phyloP scores from a whole-genome alignment of 2,888 invertebrate genomes.

The Nemoura dubitans region DNA sequence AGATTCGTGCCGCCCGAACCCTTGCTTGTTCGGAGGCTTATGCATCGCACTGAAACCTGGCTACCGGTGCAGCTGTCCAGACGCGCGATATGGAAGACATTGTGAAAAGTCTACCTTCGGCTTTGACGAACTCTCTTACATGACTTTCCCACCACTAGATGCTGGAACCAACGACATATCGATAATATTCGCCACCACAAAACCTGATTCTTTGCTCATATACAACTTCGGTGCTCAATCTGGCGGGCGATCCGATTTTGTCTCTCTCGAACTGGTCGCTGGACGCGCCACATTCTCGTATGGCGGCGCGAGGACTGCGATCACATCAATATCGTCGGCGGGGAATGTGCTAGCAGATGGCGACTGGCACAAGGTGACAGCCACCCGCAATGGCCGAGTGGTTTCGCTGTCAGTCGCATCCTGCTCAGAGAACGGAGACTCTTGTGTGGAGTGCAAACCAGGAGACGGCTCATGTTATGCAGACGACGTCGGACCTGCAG shows the following conservation, averaged over 20 bases:
- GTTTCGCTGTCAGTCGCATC: conserved; percentile 83
- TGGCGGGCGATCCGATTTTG: conserved; percentile 90
- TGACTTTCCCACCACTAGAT: conserved; percentile 87
- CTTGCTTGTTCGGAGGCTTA: conserved; percentile 89
- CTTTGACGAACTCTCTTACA: conserved; percentile 88
- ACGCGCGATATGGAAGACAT: conserved; percentile 88
- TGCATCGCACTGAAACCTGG: conserved; percentile 90
- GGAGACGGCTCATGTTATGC: conserved; percentile 84
- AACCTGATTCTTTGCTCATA: conserved; percentile 83
- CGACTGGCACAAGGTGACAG: conserved; percentile 90
- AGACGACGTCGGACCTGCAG: conserved; percentile 86
- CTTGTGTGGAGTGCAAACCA: conserved; percentile 86
- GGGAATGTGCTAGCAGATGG: conserved; percentile 81
- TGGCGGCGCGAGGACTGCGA: conserved; percentile 88
- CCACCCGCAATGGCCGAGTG: conserved; percentile 88
- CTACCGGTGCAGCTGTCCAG: conserved; percentile 82
- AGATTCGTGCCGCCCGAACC: conserved; percentile 91
- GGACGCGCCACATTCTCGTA: conserved; percentile 90
- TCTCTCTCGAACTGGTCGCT: conserved; percentile 87
- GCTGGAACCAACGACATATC: conserved; percentile 91
- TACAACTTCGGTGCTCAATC: conserved; percentile 91
- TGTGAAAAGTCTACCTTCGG: conserved; percentile 92
- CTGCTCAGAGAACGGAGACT: conserved; percentile 86
- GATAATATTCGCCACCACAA: conserved; percentile 89
- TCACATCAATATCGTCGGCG: conserved; percentile 79